phyloP scores from a whole-genome alignment of 2,888 invertebrate genomes.

The Argyresthia albistria region DNA sequence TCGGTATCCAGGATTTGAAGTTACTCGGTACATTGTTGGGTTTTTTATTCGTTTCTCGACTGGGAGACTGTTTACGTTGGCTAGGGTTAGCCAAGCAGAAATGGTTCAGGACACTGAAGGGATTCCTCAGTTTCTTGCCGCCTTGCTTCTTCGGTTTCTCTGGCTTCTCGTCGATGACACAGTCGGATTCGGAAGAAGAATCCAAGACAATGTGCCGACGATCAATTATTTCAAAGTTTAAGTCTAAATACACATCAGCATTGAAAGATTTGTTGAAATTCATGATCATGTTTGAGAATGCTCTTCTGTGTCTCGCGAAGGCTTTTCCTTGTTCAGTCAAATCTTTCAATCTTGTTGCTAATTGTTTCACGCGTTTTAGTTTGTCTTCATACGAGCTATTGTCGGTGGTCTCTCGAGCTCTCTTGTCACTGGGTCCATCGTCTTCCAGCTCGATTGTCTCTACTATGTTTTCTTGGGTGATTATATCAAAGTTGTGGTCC shows the following conservation, averaged over 20 bases:
- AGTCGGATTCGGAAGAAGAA: conserved; percentile 47
- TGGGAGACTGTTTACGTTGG: conserved; percentile 3
- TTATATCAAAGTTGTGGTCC: conserved; percentile 27
- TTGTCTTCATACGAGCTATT: conserved; percentile 26
- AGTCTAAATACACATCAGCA: conserved; percentile 40
- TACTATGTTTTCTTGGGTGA: conserved; percentile 30
- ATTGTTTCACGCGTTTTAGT: conserved; percentile 28
- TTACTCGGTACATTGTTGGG: neutral
- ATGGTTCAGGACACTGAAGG: conserved; percentile 45
- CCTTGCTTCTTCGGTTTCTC: conserved; percentile 9
- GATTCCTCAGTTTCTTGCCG: conserved; percentile 44
- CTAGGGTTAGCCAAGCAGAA: conserved; percentile 14
- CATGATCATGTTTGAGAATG: conserved; percentile 42
- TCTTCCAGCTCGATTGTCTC: conserved; percentile 45
- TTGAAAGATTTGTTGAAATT: conserved; percentile 47
- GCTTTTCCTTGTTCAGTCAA: conserved; percentile 29
- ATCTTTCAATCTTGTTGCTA: conserved; percentile 34
- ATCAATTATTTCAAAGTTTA: conserved; percentile 34
- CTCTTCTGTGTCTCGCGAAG: conserved; percentile 37
- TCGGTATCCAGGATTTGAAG: conserved; percentile 33
- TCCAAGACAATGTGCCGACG: conserved; percentile 35
- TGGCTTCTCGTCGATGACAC: conserved; percentile 25
- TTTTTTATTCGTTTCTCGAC: neutral
- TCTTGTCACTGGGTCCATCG: conserved; percentile 30
- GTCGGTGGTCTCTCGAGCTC: conserved; percentile 12